A percentile compares a stretch with the other conserved stretches of the same genome.
These are phyloP conservation scores for Aptenodytes patagonicus DNA, from an alignment of 2,113 vertebrate species.

Conservation along the genomic window DNA sequence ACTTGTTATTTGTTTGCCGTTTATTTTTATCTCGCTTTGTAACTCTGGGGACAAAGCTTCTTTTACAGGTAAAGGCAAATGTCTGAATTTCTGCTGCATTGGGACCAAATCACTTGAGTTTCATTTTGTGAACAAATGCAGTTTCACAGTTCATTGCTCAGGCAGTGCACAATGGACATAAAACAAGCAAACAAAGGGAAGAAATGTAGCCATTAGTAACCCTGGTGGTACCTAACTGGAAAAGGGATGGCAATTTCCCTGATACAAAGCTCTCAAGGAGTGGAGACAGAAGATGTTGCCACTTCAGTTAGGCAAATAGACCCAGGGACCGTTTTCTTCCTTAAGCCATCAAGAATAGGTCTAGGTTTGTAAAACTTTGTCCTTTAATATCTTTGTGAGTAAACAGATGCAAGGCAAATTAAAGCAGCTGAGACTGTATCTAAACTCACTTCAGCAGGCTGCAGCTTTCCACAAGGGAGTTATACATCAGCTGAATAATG, in stretches of 20 bases:
- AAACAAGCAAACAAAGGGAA: not conserved
- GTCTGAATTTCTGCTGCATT: not conserved
- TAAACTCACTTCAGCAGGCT: not conserved
- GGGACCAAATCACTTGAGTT: not conserved
- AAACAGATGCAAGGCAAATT: slow-evolving; percentile 4
- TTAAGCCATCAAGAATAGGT: not conserved
- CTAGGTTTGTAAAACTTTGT: not conserved
- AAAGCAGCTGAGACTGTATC: not conserved
- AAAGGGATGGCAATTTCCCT: not conserved
- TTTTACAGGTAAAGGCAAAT: not conserved
- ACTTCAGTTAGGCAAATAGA: not conserved
- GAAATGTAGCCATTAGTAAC: not conserved
- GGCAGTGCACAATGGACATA: not conserved
- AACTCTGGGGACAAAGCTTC: not conserved
- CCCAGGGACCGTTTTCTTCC: not conserved
- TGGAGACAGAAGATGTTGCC: not conserved
- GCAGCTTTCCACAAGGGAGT: not conserved
- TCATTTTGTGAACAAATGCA: not conserved
- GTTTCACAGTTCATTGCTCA: slow-evolving; percentile 21
- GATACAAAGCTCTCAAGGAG: not conserved
- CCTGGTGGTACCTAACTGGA: not conserved
- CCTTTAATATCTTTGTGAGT: not conserved
- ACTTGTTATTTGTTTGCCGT: not conserved
- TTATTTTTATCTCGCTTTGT: not conserved
- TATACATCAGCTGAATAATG: not conserved